Evolutionary conservation across 2,888 invertebrate genomes (phyloP), one percentile per base, ranked within the genome.

Genomic region (Serripes groenlandicus): DNA sequence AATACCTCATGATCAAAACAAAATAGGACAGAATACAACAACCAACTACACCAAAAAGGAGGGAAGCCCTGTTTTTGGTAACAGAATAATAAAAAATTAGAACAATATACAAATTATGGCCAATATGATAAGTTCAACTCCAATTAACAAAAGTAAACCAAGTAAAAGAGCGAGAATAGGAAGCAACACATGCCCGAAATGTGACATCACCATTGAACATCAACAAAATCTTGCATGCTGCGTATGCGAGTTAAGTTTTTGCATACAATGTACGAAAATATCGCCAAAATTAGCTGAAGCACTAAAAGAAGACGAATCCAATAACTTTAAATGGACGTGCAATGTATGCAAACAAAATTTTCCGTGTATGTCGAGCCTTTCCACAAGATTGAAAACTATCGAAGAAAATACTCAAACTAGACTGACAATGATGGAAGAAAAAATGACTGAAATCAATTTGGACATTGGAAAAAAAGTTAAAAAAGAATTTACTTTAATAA

Each of bases 281-380:
- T 58, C 58, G 28, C 11, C 11, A 21, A n/a, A 28, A 58, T 26
- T 58, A 58, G 11, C n/a, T 26, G 26, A 58, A 66, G 18, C n/a
- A n/a, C 32, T 64, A 7, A 2, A 18, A 32, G 21, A 30, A 28
- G 64, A 32, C n/a, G 11, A 32, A 32, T 26, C n/a, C 23, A 23
- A 64, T 23, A 64, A 64, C 15, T 64, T 32, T 32, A 64, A 64
- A n/a, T 32, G 64, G 35, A 64, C 32, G 34, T 35, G 35, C 34
- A 64, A 34, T n/a, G 34, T 21, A 18, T 64, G 64, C 64, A 64
- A 64, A 32, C n/a, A 28, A 32, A 35, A 21, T 11, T 64, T 64
- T n/a, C 64, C 64, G 7, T n/a, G 35, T 64, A 64, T 64, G 23
- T 26, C 28, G 7, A 64, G 26, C n/a, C 11, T 58, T 21, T n/a